phyloP scores from a whole-genome alignment of 92 coral and sea anemone genomes.

The Palythoa grandis region DNA sequence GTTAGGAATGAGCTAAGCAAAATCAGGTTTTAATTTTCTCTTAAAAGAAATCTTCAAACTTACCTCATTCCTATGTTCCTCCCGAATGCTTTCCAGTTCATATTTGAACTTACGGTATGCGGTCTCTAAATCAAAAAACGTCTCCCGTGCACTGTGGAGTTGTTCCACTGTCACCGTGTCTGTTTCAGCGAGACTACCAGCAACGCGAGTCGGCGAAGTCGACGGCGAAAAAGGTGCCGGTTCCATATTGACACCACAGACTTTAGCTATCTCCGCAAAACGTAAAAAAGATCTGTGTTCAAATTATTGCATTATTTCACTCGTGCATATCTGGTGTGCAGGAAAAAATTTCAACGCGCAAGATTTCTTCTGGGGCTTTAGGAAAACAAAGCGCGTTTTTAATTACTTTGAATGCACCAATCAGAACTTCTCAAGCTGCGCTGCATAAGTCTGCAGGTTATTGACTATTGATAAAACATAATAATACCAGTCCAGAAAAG shows the following conservation, averaged over 20 bases:
- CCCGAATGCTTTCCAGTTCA: conserved; percentile 89
- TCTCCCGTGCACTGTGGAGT: conserved; percentile 92
- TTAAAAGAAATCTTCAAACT: neutral
- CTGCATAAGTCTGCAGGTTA: conserved; percentile 22
- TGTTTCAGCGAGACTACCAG: conserved; percentile 23
- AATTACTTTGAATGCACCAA: conserved; percentile 31
- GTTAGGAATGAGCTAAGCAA: neutral
- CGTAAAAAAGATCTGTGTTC: neutral
- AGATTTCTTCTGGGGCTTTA: conserved; percentile 19
- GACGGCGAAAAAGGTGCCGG: conserved; percentile 21
- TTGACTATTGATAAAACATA: conserved; percentile 36
- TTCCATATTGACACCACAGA: conserved; percentile 16
- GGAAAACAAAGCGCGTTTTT: conserved; percentile 20
- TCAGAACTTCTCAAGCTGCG: conserved; percentile 20
- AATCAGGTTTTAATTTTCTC: neutral
- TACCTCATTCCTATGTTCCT: conserved; percentile 95
- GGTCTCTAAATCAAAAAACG: conserved; percentile 90
- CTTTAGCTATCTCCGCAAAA: neutral
- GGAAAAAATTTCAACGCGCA: conserved; percentile 29
- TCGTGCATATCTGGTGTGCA: conserved; percentile 16
- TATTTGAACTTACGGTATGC: conserved; percentile 91
- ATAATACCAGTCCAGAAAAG: conserved; percentile 10
- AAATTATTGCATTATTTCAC: neutral
- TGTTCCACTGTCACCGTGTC: conserved; percentile 88
- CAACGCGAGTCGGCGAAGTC: neutral